A percentile compares a stretch with the other conserved stretches of the same genome.
Conservation (phyloP, 2,113 vertebrate genomes). For the Thalassarche chlororhynchos region DNA sequence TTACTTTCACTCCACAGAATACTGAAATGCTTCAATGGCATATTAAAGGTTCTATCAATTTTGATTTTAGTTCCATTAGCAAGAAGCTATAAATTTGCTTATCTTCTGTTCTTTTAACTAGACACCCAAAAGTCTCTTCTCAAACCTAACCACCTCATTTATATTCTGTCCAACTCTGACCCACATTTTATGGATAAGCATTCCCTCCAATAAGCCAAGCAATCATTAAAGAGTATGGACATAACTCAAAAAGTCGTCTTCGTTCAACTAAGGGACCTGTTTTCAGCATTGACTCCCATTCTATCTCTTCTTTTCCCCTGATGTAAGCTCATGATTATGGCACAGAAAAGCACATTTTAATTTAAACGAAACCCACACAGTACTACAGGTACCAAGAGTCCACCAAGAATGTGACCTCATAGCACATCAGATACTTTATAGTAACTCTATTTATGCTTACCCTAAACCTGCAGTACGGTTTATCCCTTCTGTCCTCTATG, state of each 20-base stretch:
- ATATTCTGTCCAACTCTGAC: not conserved
- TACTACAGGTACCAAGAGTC: not conserved
- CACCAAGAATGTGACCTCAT: not conserved
- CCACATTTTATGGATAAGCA: not conserved
- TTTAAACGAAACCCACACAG: not conserved
- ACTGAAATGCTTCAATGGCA: not conserved
- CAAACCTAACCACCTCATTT: not conserved
- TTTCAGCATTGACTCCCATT: not conserved
- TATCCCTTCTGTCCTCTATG: not conserved
- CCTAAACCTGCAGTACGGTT: not conserved
- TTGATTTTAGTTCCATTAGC: not conserved
- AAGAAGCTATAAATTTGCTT: not conserved
- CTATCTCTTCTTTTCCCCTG: not conserved
- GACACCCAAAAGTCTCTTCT: not conserved
- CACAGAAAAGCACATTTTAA: not conserved
- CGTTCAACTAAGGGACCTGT: not conserved
- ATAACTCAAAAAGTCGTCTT: not conserved
- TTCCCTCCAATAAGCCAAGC: not conserved
- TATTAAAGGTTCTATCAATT: not conserved
- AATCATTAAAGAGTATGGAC: not conserved
- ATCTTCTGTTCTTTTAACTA: not conserved
- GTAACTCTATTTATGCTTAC: not conserved
- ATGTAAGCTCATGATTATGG: not conserved
- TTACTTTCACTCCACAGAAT: not conserved
- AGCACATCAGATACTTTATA: not conserved